Base-by-base conservation (phyloP, 2,888 invertebrate species). In the Adelphocoris suturalis region DNA sequence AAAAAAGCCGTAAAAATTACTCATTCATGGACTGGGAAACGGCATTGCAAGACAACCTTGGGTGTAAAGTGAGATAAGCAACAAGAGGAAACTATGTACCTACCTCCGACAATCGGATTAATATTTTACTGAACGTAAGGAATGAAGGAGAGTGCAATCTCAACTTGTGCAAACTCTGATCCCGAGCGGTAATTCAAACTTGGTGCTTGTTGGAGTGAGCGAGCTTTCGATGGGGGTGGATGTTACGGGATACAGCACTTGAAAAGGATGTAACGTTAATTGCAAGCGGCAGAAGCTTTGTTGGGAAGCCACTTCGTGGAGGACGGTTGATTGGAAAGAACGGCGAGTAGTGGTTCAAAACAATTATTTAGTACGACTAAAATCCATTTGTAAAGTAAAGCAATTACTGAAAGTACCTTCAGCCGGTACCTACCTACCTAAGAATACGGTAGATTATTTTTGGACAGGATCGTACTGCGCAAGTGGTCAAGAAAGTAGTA, bases 191-290 rank as follows among this genome's bases (percentile, higher is more conserved):
- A 37, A 37, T 37, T 37, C 37, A 37, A 37, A 37, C 37, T 37
- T 37, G 37, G 37, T 37, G 37, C 7, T 37, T 2, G 37, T 2
- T 37, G 37, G 37, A 37, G 68, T 0, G 68, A 68, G 23, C 37
- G 23, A 23, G 68, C 23, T 68, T 37, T 68, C 23, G 23, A 68
- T 23, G 68, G 0, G 68, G 68, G 68, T 68, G 68, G 27, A 23
- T 19, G 68, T 68, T 23, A 68, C 0, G 27, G 68, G 23, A 68
- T 68, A 23, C 27, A 68, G 68, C 12, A 23, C 68, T 68, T 68
- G 68, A 68, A 19, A 68, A 27, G 68, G 68, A 4, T 68, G 23
- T 68, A 23, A 68, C 23, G 68, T 68, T n/a, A 68, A 68, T 19
- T 68, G 68, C 23, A 68, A n/a, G n/a, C n/a, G 57, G 57, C 0